Conservation (phyloP, 1,140 invertebrate genomes). For the Scaptomyza pallida region DNA sequence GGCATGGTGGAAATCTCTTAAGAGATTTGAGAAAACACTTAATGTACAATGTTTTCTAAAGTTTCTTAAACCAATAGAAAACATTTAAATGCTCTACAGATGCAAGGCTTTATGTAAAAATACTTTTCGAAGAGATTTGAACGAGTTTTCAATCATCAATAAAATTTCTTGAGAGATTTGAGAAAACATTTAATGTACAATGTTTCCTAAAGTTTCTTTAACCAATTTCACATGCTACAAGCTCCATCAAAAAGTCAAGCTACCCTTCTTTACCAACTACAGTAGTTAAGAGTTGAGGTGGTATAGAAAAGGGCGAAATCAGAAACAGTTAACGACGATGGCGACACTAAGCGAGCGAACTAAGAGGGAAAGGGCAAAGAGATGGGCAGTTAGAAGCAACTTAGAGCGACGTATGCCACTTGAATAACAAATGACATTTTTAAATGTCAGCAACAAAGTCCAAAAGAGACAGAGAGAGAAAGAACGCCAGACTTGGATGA, state of each 20-base stretch:
- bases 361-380: constrained; percentile 39
- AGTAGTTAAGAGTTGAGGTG: background rate
- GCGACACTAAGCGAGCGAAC: constrained; percentile 43
- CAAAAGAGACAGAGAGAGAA: constrained; percentile 28
- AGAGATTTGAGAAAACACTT: too few species aligned
- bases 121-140: too few species aligned
- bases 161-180: too few species aligned
- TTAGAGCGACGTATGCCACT: constrained; percentile 80
- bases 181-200: too few species aligned
- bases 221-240: background rate
- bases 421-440: constrained; percentile 81
- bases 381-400: constrained; percentile 70
- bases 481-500: constrained; percentile 1
- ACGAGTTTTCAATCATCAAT: too few species aligned
- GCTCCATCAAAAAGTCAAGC: background rate
- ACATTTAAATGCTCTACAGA: background rate
- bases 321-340: constrained; percentile 62
- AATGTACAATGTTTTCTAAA: too few species aligned
- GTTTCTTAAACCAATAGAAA: too few species aligned
- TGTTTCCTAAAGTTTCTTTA: too few species aligned
- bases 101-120: too few species aligned
- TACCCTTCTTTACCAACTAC: background rate
- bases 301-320: constrained; percentile 13
- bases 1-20: too few species aligned
- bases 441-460: constrained; percentile 66